phyloP scores from a whole-genome alignment of 2,113 vertebrate species.

The Calidris pugnax region DNA sequence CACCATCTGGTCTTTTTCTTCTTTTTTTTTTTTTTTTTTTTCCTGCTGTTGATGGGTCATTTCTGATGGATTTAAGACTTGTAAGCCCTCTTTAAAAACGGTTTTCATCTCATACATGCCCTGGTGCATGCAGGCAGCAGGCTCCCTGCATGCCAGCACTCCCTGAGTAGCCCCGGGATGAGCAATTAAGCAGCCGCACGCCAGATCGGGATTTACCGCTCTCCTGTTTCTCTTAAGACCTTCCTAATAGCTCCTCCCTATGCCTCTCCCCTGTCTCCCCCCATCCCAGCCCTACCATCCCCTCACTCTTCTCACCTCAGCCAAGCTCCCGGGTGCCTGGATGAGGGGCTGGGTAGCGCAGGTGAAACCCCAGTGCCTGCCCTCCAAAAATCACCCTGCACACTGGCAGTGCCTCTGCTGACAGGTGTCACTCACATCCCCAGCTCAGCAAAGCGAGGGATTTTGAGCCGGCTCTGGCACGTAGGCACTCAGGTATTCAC shows the following conservation, averaged over 20 bases:
- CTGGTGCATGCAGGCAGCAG: neutral
- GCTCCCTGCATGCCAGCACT: neutral
- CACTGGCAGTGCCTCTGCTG: neutral
- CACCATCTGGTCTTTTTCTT: neutral
- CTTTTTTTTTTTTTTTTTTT: neutral
- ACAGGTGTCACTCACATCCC: neutral
- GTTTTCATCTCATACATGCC: neutral
- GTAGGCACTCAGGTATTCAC: neutral
- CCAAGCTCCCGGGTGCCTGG: accelerated
- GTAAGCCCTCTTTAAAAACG: neutral
- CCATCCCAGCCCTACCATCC: neutral
- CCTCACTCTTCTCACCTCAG: neutral
- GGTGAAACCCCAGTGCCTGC: neutral
- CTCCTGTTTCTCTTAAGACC: neutral
- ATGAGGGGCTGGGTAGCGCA: accelerated
- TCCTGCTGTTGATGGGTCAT: neutral
- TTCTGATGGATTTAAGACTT: neutral
- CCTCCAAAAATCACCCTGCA: accelerated
- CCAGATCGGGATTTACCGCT: neutral
- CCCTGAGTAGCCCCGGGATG: neutral
- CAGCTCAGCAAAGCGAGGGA: neutral
- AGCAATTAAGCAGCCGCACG: neutral
- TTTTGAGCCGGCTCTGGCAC: neutral
- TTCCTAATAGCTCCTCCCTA: neutral
- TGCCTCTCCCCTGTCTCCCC: neutral